Evolutionary conservation across 1,140 invertebrate genomes (phyloP).

Genomic region (Physella acuta): DNA sequence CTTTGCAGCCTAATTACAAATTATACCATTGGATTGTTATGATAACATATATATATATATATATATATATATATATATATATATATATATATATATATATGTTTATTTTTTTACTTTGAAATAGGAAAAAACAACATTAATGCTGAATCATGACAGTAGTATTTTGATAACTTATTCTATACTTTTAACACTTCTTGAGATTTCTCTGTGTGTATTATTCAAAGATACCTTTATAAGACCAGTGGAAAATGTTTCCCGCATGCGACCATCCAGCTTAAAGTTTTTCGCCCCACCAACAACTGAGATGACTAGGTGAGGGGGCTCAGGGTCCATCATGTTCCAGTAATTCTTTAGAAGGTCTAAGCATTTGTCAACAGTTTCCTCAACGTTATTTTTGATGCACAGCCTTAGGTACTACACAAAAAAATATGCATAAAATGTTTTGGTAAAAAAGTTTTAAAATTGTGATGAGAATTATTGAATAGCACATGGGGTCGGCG

Average conservation of each 20-base stretch:
- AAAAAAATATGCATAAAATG: conserved; percentile 32
- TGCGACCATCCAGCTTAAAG: conserved; percentile 59
- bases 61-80: no score
- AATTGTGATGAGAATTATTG: neutral
- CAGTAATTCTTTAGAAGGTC: conserved; percentile 89
- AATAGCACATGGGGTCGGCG: no score
- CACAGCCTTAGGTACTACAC: conserved; percentile 86
- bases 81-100: no score
- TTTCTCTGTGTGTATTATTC: neutral
- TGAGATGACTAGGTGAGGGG: conserved; percentile 60
- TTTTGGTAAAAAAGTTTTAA: neutral
- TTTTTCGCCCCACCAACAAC: conserved; percentile 63
- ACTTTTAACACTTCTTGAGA: neutral
- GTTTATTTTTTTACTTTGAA: no score
- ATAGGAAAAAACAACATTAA: no score
- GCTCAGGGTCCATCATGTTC: conserved; percentile 55
- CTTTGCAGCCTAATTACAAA: conserved; percentile 76
- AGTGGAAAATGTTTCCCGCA: conserved; percentile 57
- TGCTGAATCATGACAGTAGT: no score
- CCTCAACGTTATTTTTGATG: conserved; percentile 88
- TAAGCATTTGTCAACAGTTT: conserved; percentile 85
- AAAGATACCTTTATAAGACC: conserved; percentile 59
- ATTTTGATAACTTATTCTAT: no score
- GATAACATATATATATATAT: no score
- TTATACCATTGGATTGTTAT: neutral